Conservation (phyloP, 2,888 invertebrate species). For the Ectemnius cavifrons region DNA sequence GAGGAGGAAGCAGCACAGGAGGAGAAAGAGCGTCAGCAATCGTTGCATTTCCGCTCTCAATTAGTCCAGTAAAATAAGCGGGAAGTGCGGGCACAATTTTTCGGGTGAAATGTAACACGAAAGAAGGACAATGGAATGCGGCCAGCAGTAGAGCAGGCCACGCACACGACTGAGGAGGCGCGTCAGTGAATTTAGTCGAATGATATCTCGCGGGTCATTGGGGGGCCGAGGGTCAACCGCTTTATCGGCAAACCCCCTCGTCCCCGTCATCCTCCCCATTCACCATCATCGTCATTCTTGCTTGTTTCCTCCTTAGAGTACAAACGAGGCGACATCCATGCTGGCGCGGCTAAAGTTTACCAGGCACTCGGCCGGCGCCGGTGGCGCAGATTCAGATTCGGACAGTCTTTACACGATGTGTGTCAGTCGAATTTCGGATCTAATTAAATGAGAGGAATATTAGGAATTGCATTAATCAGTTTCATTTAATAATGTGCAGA, state of each 20-base stretch:
- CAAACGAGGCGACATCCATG: no score
- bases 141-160: constrained; percentile 26
- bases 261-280: constrained; percentile 11
- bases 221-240: constrained; percentile 72
- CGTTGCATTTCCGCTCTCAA: constrained; percentile 35
- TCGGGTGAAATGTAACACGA: background rate
- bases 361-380: no score
- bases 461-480: no score
- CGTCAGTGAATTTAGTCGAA: constrained; percentile 66
- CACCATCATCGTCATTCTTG: constrained; percentile 36
- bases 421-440: no score
- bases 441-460: no score
- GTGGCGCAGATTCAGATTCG: no score
- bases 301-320: constrained; percentile 47
- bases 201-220: constrained; percentile 72
- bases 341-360: no score
- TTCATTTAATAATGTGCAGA: no score
- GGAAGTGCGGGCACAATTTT: background rate
- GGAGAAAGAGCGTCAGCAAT: constrained; percentile 6
- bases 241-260: constrained; percentile 61
- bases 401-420: no score
- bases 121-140: constrained; percentile 8
- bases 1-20: constrained; percentile 27
- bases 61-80: no score
- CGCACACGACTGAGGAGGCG: constrained; percentile 60